Base-by-base conservation (phyloP, 2,113 vertebrate genomes). In the Litocranius walleri region DNA sequence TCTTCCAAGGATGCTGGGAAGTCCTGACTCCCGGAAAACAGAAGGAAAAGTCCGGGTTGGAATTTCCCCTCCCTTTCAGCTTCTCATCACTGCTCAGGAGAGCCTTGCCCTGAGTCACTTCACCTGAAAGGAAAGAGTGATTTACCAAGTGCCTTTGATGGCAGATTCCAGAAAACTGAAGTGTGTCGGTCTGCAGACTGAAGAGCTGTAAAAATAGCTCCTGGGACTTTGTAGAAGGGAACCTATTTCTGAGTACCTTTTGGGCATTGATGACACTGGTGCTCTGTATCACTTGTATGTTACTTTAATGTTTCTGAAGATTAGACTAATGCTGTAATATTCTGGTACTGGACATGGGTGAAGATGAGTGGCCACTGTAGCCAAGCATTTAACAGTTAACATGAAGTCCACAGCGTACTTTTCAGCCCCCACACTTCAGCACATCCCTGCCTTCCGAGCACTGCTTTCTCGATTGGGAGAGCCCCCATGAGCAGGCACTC, bases 31-130 rank as follows among this genome's bases (percentile, higher is more conserved):
- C 81, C 0, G 0, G 96, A 36, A 82, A 96, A 85, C 2, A 7
- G 88, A 92, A 56, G 78, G 40, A 92, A 50, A 48, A 5, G 0
- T 30, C 15, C 12, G 5, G 25, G 3, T 8, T 91, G 97, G 96
- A 82, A n/a, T 94, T 96, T 43, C 43, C 94, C 93, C 64, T 7
- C 19, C 27, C 29, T 59, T 56, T 61, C 61, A 36, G 74, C 80
- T 97, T 98, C 82, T 88, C 48, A 54, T 82, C 6, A 7, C 25
- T n/a, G 7, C 85, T 33, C 19, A 80, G 85, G 61, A 52, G 33
- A 29, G 74, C 50, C 64, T 43, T 29, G 50, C 43, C 92, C 57
- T 87, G 94, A 96, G 64, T 96, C 95, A 97, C 80, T 85, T 95
- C 40, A 43, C 50, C 91, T 77, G 56, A 36, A 88, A 78, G 77